phyloP scores from a whole-genome alignment of 2,113 vertebrate species.

The Pipa parva region DNA sequence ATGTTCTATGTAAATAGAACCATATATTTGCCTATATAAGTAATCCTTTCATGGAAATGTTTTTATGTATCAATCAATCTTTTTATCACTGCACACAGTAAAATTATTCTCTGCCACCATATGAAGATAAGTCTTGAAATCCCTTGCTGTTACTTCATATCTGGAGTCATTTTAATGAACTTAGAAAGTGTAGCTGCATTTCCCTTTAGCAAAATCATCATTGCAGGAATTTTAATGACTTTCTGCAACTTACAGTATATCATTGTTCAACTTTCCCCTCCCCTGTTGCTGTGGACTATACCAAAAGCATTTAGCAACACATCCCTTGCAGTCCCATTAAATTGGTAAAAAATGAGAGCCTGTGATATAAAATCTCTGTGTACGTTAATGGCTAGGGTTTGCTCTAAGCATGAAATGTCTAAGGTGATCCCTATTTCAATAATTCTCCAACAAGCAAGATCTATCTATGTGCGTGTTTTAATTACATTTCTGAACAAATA shows the following conservation, averaged over 20 bases:
- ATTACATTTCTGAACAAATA: no score
- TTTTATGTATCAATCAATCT: constrained; percentile 43
- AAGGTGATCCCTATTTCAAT: no score
- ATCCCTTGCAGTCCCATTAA: not conserved
- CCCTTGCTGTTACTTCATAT: constrained; percentile 40
- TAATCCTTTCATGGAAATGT: constrained; percentile 34
- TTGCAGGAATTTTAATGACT: constrained; percentile 36
- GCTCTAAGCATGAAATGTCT: no score
- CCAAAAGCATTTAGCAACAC: not conserved
- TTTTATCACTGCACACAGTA: constrained; percentile 32
- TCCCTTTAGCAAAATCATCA: constrained; percentile 33
- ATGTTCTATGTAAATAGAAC: constrained; percentile 39
- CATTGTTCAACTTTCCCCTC: not conserved
- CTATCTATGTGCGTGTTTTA: no score
- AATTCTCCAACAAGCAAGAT: no score
- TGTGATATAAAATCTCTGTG: no score
- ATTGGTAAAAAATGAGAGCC: not conserved
- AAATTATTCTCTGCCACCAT: constrained; percentile 39
- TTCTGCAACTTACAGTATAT: constrained; percentile 11
- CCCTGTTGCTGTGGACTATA: not conserved
- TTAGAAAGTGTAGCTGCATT: constrained; percentile 30
- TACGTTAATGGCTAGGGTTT: no score
- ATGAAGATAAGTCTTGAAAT: constrained; percentile 38
- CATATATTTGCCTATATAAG: constrained; percentile 41
- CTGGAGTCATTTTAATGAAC: constrained; percentile 42